phyloP scores from a whole-genome alignment of 2,113 vertebrate species.

The Atlantisia rogersi region DNA sequence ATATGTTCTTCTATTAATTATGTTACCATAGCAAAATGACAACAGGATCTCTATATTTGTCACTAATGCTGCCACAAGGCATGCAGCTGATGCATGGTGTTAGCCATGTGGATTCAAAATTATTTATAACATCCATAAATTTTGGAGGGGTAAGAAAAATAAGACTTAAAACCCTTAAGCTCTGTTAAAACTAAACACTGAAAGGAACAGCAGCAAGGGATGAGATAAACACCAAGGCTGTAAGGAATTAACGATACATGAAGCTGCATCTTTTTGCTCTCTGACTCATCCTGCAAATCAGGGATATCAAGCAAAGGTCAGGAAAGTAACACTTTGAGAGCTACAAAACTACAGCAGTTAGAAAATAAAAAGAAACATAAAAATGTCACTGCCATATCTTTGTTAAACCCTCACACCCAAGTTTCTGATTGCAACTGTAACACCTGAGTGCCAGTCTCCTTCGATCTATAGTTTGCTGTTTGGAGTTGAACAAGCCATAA shows the following conservation, averaged over 20 bases:
- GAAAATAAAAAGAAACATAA: not conserved
- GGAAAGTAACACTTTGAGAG: not conserved
- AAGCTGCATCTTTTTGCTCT: conserved; percentile 1
- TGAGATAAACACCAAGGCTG: not conserved
- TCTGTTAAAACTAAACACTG: not conserved
- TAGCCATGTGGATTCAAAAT: not conserved
- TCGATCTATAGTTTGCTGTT: not conserved
- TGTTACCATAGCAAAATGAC: not conserved
- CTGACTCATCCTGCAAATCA: not conserved
- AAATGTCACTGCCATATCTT: not conserved
- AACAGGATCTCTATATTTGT: not conserved
- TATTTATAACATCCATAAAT: not conserved
- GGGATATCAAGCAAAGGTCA: not conserved
- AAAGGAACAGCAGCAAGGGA: not conserved
- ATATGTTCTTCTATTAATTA: not conserved
- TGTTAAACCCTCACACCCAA: not conserved
- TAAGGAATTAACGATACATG: conserved; percentile 22
- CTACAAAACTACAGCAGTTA: not conserved
- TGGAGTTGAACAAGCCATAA: not conserved
- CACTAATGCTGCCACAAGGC: not conserved
- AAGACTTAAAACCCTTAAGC: not conserved
- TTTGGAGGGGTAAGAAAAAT: not conserved
- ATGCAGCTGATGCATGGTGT: not conserved
- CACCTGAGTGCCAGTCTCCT: not conserved
- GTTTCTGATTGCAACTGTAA: not conserved